Conservation (phyloP, 2,113 vertebrate species). For the Anarrhichthys ocellatus region DNA sequence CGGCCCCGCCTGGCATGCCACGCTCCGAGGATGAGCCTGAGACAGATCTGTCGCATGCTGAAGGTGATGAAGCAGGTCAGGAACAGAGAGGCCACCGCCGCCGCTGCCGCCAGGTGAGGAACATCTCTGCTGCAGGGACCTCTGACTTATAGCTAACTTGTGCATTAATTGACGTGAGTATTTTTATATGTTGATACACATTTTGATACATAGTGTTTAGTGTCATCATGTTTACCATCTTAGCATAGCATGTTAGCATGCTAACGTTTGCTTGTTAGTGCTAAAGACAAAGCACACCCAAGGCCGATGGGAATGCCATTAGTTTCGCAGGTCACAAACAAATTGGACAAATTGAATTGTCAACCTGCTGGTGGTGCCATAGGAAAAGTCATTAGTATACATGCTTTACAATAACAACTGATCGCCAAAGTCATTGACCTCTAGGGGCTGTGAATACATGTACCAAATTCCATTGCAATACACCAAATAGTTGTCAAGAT, state of each 20-base stretch:
- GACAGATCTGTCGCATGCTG: conserved; percentile 82
- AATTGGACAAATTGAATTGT: neutral
- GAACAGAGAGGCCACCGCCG: conserved; percentile 69
- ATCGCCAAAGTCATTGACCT: neutral
- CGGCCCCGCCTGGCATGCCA: conserved; percentile 73
- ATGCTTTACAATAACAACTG: neutral
- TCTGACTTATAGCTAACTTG: neutral
- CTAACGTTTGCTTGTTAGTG: neutral
- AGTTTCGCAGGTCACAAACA: neutral
- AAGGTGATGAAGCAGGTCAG: conserved; percentile 81
- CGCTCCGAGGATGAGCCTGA: conserved; percentile 80
- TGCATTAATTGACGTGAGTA: neutral
- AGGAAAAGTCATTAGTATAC: neutral
- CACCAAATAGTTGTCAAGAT: neutral
- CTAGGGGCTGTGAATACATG: neutral
- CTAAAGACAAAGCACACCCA: neutral
- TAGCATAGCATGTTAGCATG: neutral
- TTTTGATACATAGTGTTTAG: too few species aligned
- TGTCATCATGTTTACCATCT: neutral
- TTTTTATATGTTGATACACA: neutral
- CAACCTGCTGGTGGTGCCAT: neutral
- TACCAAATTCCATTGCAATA: neutral
- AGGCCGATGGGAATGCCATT: neutral
- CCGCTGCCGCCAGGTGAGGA: conserved; percentile 67
- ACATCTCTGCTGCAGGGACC: neutral